A percentile compares a stretch with the other conserved stretches of the same genome.
Conservation (phyloP, 2,113 vertebrate genomes). For the Zosterops hypoxanthus region DNA sequence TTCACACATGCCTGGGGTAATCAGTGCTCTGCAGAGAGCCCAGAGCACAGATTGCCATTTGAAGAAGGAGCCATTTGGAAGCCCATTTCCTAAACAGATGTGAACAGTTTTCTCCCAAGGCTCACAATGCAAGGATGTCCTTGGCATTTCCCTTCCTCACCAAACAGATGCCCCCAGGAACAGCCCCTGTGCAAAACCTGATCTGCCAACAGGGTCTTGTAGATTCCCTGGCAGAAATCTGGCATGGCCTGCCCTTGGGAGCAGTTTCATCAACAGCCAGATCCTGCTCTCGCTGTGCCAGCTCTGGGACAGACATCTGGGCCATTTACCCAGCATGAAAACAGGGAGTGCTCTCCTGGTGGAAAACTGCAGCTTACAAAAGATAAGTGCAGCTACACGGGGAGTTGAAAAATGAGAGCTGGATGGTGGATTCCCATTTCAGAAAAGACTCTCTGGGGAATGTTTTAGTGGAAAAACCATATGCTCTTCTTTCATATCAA, state of each 20-base stretch:
- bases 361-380: background rate
- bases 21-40: background rate
- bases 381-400: background rate
- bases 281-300: background rate
- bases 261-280: background rate
- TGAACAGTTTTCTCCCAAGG: background rate
- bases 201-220: background rate
- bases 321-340: background rate
- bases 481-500: background rate
- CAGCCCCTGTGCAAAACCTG: background rate
- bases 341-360: background rate
- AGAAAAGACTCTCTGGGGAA: slow-evolving; percentile 10
- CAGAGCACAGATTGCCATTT: background rate
- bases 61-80: background rate
- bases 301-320: background rate
- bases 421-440: background rate
- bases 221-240: background rate
- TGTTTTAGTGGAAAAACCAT: background rate
- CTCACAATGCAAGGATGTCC: fast-evolving
- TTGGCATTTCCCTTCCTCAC: background rate
- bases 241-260: background rate
- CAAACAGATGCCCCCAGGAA: background rate
- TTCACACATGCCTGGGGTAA: background rate
- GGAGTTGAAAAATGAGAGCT: background rate
- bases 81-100: background rate